Conservation (phyloP, 2,888 invertebrate genomes). For the Chrysolina oricalcia region DNA sequence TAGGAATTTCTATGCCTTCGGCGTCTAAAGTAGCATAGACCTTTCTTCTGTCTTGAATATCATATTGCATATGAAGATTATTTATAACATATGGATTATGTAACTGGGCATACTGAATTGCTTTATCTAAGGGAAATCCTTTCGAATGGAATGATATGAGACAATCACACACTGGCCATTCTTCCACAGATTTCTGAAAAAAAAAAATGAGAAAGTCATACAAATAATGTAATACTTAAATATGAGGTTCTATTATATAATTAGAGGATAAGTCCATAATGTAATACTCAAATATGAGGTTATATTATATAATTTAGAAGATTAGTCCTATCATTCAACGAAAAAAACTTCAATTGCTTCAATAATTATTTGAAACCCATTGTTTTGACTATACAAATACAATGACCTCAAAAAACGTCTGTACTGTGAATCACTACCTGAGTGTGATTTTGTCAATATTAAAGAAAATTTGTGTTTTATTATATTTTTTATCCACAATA, state of each 20-base stretch:
- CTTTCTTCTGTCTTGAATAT: constrained; percentile 94
- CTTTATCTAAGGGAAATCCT: constrained; percentile 98
- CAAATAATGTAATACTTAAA: background rate
- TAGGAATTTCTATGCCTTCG: constrained; percentile 97
- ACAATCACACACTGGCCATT: constrained; percentile 99
- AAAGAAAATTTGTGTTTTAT: too few species aligned
- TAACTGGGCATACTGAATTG: constrained; percentile 94
- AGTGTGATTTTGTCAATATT: too few species aligned
- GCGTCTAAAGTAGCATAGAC: constrained; percentile 95
- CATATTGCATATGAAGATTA: constrained; percentile 98
- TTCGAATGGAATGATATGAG: constrained; percentile 98
- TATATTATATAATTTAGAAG: background rate
- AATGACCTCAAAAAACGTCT: too few species aligned
- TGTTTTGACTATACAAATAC: too few species aligned
- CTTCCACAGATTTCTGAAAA: constrained; percentile 91
- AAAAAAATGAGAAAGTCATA: constrained; percentile 15
- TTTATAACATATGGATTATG: constrained; percentile 98
- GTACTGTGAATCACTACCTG: too few species aligned
- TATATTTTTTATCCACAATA: too few species aligned
- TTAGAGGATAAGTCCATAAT: background rate
- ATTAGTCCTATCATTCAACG: background rate
- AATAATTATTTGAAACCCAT: too few species aligned
- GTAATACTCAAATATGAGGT: background rate
- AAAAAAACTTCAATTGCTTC: background rate
- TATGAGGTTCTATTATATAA: background rate